Evolutionary conservation across 2,888 invertebrate genomes (phyloP).

Genomic region (Sarcophaga caerulescens): DNA sequence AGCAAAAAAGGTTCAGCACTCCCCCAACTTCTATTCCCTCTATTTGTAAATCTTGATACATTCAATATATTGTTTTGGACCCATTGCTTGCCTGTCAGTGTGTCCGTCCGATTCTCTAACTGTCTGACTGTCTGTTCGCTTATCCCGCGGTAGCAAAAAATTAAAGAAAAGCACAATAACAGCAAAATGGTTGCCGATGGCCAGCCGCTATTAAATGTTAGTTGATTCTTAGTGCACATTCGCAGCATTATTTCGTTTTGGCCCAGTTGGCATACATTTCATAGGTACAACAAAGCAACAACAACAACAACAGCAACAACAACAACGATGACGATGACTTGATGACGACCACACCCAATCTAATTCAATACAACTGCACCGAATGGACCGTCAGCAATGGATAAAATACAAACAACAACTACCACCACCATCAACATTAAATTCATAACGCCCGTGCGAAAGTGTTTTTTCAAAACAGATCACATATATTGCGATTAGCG

Average conservation of each 20-base stretch:
- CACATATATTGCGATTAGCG: constrained; percentile 24
- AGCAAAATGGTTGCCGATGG: constrained; percentile 65
- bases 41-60: constrained; percentile 38
- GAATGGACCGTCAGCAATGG: constrained; percentile 65
- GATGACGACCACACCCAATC: constrained; percentile 69
- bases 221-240: constrained; percentile 63
- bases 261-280: constrained; percentile 68
- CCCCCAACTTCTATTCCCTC: constrained; percentile 37
- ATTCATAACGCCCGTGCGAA: constrained; percentile 64
- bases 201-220: constrained; percentile 65
- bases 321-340: constrained; percentile 57
- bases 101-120: constrained; percentile 17
- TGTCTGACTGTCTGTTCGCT: constrained; percentile 54
- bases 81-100: constrained; percentile 16
- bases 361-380: constrained; percentile 64
- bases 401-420: constrained; percentile 59
- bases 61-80: constrained; percentile 56
- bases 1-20: constrained; percentile 63
- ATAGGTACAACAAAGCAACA: constrained; percentile 69
- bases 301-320: constrained; percentile 56
- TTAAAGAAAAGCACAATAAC: constrained; percentile 34
- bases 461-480: constrained; percentile 63
- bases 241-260: constrained; percentile 60
- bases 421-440: constrained; percentile 16
- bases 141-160: constrained; percentile 65